Percentiles rank a stretch among this genome's conserved stretches.
Conservation (phyloP, 2,113 vertebrate genomes). For the Daphoenositta chrysoptera region DNA sequence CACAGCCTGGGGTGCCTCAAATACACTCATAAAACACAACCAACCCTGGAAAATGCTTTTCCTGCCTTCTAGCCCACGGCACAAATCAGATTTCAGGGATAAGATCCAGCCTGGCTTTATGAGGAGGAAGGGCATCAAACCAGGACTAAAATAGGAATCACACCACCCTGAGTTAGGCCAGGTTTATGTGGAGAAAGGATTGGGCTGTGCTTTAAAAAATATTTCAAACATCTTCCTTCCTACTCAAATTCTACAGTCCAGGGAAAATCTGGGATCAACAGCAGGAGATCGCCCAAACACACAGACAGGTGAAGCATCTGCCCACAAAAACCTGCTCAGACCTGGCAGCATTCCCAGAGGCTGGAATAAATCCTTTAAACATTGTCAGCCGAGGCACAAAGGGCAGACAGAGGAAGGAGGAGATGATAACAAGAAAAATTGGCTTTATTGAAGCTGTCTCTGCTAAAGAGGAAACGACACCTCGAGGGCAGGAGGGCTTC, state of each 20-base stretch:
- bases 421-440: not conserved
- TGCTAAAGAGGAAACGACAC: not conserved
- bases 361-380: not conserved
- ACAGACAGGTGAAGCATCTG: not conserved
- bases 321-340: not conserved
- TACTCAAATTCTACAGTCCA: rapidly evolving
- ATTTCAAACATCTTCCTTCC: rapidly evolving
- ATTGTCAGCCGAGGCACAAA: not conserved
- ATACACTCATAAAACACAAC: constrained; percentile 31
- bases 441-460: not conserved
- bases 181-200: not conserved
- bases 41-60: not conserved
- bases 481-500: not conserved
- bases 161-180: not conserved
- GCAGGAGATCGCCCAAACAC: not conserved
- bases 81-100: constrained; percentile 33
- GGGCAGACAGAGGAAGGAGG: not conserved
- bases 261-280: not conserved
- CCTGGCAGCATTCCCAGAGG: not conserved
- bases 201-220: not conserved
- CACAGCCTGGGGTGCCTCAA: too few relatives aligned
- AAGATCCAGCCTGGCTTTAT: not conserved
- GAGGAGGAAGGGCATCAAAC: not conserved
- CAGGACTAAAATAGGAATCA: not conserved
- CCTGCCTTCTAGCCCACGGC: not conserved